Conservation (phyloP, 2,888 invertebrate genomes). For the Sarcophaga subvicina region DNA sequence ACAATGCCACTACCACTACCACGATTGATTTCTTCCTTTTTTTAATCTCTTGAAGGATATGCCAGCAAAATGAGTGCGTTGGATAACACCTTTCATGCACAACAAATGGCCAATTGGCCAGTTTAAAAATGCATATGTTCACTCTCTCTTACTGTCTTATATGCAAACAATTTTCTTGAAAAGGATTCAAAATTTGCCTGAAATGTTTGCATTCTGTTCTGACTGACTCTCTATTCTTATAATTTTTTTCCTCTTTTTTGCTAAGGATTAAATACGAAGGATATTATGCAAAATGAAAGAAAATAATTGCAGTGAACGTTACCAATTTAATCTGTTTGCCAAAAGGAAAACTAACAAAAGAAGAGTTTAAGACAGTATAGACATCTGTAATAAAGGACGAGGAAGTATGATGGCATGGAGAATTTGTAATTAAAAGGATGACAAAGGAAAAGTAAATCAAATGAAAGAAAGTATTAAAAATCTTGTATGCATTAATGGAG, state of each 20-base stretch:
- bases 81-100: conserved; percentile 29
- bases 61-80: neutral
- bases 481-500: neutral
- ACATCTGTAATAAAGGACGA: conserved; percentile 15
- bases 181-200: neutral
- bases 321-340: conserved; percentile 37
- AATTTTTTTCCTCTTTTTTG: neutral
- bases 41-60: no score
- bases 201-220: neutral
- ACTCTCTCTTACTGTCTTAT: no score
- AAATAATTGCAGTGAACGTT: neutral
- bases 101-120: conserved; percentile 44
- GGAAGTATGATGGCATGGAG: neutral
- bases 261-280: conserved; percentile 8
- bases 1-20: neutral
- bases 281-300: conserved; percentile 31
- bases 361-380: neutral
- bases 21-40: no score
- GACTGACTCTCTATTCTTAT: neutral
- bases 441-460: neutral
- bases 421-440: neutral
- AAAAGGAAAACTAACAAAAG: neutral
- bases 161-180: neutral
- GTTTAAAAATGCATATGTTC: neutral
- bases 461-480: neutral